Evolutionary conservation across 2,113 vertebrate species (phyloP).

Genomic region (Tetraodon nigroviridis): DNA sequence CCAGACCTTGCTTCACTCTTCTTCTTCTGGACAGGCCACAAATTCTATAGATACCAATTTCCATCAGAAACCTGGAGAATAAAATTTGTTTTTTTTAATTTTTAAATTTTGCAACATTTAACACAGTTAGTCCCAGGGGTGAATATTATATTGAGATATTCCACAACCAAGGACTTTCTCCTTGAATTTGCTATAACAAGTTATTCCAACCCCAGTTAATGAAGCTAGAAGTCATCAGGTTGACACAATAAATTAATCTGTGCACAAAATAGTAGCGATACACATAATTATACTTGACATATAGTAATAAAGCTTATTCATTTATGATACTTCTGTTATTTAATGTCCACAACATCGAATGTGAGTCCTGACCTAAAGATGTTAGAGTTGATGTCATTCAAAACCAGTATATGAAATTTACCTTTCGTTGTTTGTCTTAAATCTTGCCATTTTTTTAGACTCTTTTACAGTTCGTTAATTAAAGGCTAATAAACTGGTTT

Average conservation of each 20-base stretch:
- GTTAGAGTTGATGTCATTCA: too few species aligned
- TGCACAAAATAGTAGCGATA: neutral
- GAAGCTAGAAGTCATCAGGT: neutral
- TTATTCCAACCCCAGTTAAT: neutral
- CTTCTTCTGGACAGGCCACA: slow-evolving; percentile 28
- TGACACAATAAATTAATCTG: neutral
- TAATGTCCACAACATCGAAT: too few species aligned
- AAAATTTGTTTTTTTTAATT: neutral
- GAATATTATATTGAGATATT: too few species aligned
- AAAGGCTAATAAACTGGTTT: slow-evolving; percentile 32
- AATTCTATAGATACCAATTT: slow-evolving; percentile 43
- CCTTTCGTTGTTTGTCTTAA: too few species aligned
- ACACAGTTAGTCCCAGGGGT: too few species aligned
- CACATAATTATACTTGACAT: too few species aligned
- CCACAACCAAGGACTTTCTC: neutral
- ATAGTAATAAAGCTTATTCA: neutral
- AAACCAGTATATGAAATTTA: too few species aligned
- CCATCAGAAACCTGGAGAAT: neutral
- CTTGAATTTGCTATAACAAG: neutral
- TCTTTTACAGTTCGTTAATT: neutral
- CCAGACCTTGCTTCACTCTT: slow-evolving; percentile 47
- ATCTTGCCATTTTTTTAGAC: too few species aligned
- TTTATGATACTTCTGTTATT: neutral
- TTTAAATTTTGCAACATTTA: slow-evolving; percentile 7
- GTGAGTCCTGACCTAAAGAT: too few species aligned